A percentile compares a stretch with the other conserved stretches of the same genome.
Conservation (phyloP, 1,140 invertebrate species). For the Eurosta solidaginis region DNA sequence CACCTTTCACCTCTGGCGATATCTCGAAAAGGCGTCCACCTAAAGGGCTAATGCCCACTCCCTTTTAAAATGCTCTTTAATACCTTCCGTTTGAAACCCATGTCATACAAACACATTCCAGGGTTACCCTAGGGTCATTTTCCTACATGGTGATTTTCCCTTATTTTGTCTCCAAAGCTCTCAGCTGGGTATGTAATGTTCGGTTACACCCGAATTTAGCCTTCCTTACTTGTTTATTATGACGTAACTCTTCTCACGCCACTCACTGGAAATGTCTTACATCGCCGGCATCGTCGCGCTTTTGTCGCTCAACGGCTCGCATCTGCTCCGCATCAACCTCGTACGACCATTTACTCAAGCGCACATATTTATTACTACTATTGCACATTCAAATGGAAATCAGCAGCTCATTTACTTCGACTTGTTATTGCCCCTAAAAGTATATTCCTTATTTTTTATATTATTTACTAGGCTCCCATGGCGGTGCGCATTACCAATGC, state of each 20-base stretch:
- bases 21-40: too few relatives aligned
- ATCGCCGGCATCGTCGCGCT: neutral
- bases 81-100: too few relatives aligned
- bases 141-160: too few relatives aligned
- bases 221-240: too few relatives aligned
- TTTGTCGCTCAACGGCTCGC: neutral
- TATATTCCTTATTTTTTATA: constrained; percentile 4
- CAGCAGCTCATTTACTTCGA: neutral
- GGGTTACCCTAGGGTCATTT: too few relatives aligned
- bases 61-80: too few relatives aligned
- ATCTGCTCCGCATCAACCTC: neutral
- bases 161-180: too few relatives aligned
- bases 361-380: neutral
- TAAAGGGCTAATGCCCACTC: too few relatives aligned
- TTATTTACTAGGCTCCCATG: constrained; percentile 14
- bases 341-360: neutral
- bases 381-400: neutral
- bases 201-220: too few relatives aligned
- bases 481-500: neutral
- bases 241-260: neutral
- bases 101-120: too few relatives aligned
- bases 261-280: neutral
- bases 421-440: neutral
- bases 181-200: too few relatives aligned
- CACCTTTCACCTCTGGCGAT: too few relatives aligned